These are phyloP conservation scores for Heliconius hermathena DNA, from an alignment of 1,140 invertebrate species.

Conservation along the genomic window DNA sequence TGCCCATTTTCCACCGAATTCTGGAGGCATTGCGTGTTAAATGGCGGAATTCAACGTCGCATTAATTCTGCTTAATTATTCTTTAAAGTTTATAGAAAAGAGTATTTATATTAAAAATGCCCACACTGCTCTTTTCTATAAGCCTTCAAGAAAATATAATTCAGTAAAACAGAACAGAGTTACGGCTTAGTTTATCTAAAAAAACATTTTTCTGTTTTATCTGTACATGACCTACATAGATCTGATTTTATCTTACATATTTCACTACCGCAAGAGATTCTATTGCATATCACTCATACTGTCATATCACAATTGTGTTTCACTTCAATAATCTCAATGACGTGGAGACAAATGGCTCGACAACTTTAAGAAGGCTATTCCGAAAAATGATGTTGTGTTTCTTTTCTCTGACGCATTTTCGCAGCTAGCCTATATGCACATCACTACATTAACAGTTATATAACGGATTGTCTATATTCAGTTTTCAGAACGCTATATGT, in stretches of 20 bases:
- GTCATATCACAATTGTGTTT: constrained; percentile 24
- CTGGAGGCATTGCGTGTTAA: no score
- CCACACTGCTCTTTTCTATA: no score
- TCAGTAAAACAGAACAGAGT: no score
- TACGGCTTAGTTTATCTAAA: not conserved
- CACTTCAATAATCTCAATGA: constrained; percentile 12
- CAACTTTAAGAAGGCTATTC: not conserved
- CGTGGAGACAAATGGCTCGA: not conserved
- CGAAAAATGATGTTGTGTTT: not conserved
- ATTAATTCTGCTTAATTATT: no score
- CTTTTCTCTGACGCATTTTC: not conserved
- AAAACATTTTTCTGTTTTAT: not conserved
- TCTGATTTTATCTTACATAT: constrained; percentile 12
- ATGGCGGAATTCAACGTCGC: no score
- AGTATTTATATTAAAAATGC: no score
- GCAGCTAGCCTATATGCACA: not conserved
- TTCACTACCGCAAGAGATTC: constrained; percentile 16
- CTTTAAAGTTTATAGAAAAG: no score
- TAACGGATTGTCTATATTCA: not conserved
- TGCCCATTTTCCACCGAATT: no score
- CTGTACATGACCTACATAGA: constrained; percentile 3
- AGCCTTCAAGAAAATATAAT: no score
- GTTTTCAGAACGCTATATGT: not conserved
- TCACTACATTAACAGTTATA: not conserved
- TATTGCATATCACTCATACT: constrained; percentile 29